Evolutionary conservation across 2,797 vertebrate species (phyloP).

Genomic region (Pogonophryne albipinna): DNA sequence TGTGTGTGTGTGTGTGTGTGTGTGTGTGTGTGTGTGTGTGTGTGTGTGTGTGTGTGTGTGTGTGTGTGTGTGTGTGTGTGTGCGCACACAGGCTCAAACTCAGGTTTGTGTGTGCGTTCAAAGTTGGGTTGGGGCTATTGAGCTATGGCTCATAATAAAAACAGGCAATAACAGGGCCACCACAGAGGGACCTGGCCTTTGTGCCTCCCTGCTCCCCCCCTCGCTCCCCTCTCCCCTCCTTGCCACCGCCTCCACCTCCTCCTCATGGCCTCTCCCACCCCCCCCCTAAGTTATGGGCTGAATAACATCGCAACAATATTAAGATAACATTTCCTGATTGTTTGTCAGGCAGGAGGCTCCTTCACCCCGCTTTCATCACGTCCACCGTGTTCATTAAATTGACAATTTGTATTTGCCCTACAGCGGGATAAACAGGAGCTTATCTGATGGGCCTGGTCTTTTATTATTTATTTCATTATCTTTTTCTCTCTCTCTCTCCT

Average conservation of each 20-base stretch:
- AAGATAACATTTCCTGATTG: constrained; percentile 92
- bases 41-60: constrained; percentile 18
- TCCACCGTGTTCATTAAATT: constrained; percentile 88
- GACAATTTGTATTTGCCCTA: constrained; percentile 88
- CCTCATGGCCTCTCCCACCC: constrained; percentile 74
- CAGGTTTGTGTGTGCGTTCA: constrained; percentile 41
- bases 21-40: constrained; percentile 23
- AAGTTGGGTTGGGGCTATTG: constrained; percentile 79
- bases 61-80: constrained; percentile 16
- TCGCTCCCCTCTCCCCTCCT: constrained; percentile 41
- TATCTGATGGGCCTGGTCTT: constrained; percentile 83
- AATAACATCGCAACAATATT: constrained; percentile 93
- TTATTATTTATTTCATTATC: constrained; percentile 86
- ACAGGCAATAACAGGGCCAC: constrained; percentile 94
- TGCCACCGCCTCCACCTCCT: constrained; percentile 58
- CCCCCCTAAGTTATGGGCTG: constrained; percentile 90
- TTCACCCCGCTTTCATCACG: constrained; percentile 85
- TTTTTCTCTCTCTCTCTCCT: constrained; percentile 42
- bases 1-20: constrained; percentile 11
- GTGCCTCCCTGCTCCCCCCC: constrained; percentile 55
- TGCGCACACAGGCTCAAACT: constrained; percentile 28
- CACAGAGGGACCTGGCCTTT: constrained; percentile 90
- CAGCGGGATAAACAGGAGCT: constrained; percentile 86
- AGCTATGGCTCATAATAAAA: constrained; percentile 94
- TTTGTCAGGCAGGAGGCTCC: constrained; percentile 85